Conservation (phyloP, 2,797 vertebrate genomes). For the Bryconaethiops microstoma region DNA sequence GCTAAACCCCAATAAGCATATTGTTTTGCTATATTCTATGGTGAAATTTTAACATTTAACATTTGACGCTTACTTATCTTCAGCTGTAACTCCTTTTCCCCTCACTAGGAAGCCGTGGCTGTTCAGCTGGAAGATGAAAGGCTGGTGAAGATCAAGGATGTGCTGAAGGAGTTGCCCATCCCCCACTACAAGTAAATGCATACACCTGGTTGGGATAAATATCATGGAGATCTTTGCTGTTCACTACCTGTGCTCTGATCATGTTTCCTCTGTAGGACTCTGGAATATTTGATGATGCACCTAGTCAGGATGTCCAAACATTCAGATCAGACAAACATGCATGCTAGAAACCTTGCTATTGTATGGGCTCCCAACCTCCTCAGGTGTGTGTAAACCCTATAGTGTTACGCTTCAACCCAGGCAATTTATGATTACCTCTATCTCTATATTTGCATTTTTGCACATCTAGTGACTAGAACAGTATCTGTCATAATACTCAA, state of each 20-base stretch:
- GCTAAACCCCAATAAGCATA: not conserved
- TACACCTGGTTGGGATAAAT: not conserved
- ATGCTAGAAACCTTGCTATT: constrained; percentile 90
- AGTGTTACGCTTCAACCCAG: not conserved
- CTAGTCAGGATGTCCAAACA: constrained; percentile 85
- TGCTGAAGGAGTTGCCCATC: constrained; percentile 85
- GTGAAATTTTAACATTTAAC: not conserved
- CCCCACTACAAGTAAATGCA: constrained; percentile 85
- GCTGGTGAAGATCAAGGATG: constrained; percentile 89
- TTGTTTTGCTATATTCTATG: not conserved
- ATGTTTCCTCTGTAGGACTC: constrained; percentile 76
- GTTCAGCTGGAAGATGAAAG: constrained; percentile 88
- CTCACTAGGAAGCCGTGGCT: constrained; percentile 87
- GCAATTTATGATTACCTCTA: not conserved
- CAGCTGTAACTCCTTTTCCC: not conserved
- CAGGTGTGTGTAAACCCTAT: constrained; percentile 73
- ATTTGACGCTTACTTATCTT: not conserved
- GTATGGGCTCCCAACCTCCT: constrained; percentile 98
- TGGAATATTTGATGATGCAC: constrained; percentile 91
- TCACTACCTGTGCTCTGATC: not conserved
- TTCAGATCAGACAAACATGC: constrained; percentile 90
- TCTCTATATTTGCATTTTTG: too few relatives aligned
- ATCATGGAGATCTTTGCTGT: not conserved
- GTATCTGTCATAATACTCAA: too few relatives aligned
- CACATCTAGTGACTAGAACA: too few relatives aligned